These are phyloP conservation scores for Metopia argyrocephala DNA, from an alignment of 2,888 invertebrate species.

Conservation along the genomic window DNA sequence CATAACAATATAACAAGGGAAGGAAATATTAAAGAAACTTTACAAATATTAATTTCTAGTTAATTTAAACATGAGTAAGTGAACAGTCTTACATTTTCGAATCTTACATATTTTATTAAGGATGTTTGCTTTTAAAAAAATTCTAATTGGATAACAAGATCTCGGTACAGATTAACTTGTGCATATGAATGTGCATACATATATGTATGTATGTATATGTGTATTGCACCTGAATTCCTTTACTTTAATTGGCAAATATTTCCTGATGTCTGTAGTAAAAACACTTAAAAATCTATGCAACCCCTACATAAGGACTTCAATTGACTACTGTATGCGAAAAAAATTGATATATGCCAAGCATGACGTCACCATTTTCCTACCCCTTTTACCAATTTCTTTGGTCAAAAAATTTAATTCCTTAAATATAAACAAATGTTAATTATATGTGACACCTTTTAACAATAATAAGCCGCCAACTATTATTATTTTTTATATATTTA, in stretches of 20 bases:
- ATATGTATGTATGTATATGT: neutral
- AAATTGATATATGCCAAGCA: constrained; percentile 7
- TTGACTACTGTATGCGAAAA: neutral
- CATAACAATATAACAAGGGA: neutral
- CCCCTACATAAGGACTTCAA: neutral
- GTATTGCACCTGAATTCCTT: constrained; percentile 20
- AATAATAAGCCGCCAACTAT: constrained; percentile 21
- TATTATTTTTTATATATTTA: neutral
- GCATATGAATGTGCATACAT: neutral
- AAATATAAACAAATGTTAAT: neutral
- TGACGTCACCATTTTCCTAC: constrained; percentile 45
- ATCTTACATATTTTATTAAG: no score
- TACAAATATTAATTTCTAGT: neutral
- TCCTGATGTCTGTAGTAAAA: neutral
- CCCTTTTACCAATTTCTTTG: constrained; percentile 1
- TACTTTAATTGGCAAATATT: neutral
- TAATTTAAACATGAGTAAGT: constrained; percentile 54
- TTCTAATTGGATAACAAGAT: neutral
- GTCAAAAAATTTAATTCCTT: constrained; percentile 22
- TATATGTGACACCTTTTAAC: constrained; percentile 11
- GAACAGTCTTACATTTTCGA: neutral
- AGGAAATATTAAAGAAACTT: neutral
- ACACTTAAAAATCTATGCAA: neutral
- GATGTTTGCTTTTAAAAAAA: neutral
- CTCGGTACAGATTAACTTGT: no score